Evolutionary conservation across 2,113 vertebrate species (phyloP).

Genomic region (Callipepla californica): DNA sequence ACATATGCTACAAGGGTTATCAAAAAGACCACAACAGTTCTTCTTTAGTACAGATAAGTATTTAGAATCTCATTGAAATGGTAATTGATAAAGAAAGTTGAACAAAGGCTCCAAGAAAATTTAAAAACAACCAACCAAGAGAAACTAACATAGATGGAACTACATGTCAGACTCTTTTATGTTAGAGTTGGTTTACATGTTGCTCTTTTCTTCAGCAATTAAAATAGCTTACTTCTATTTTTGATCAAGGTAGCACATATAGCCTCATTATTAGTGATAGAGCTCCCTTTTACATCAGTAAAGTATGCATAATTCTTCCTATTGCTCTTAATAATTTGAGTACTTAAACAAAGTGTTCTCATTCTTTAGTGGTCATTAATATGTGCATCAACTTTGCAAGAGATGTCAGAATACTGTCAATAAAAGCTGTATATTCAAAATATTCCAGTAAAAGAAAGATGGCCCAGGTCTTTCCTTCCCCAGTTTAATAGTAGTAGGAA

Average conservation of each 20-base stretch:
- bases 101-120: neutral
- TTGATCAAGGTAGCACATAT: neutral
- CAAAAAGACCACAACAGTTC: neutral
- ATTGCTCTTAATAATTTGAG: neutral
- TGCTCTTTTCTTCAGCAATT: neutral
- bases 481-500: neutral
- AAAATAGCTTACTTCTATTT: neutral
- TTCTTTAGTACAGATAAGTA: neutral
- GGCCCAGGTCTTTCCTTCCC: neutral
- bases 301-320: neutral
- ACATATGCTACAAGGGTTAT: neutral
- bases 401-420: neutral
- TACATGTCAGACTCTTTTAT: neutral
- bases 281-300: neutral
- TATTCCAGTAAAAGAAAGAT: neutral
- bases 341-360: neutral
- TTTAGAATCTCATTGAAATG: neutral
- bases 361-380: neutral
- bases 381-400: neutral
- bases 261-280: neutral
- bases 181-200: neutral
- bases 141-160: neutral
- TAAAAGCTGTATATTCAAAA: neutral
- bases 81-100: neutral
- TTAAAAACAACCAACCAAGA: neutral